Evolutionary conservation across 1,140 invertebrate species (phyloP), one percentile per base, ranked within the genome.

Genomic region (Araneus ventricosus): DNA sequence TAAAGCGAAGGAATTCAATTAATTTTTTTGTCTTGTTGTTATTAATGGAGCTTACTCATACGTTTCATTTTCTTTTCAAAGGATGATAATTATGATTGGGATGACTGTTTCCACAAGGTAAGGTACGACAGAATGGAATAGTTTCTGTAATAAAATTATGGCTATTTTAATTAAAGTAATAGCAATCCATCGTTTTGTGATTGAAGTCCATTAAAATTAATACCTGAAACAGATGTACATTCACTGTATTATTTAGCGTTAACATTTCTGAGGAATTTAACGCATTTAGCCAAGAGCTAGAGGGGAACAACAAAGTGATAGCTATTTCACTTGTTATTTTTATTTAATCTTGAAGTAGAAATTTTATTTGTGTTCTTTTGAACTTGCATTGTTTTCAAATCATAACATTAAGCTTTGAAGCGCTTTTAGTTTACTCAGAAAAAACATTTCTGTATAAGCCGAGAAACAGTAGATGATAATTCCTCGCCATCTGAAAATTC

Each of bases 21-120:
- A 63, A 63, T 63, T 63, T 61, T 41, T 63, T 63, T 63, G 59
- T 63, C 59, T 63, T n/a, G 59, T 63, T 24, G 59, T 63, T 63
- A 63, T 63, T 63, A 63, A 63, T 63, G 7, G 59, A 63, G 20
- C 17, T 57, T 63, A 7, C 59, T 63, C 59, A n/a, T n/a, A 63
- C n/a, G 59, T 63, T 63, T n/a, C 10, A 63, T 14, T 63, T 63
- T 63, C 59, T 63, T 63, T n/a, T 14, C 22, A 63, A 63, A 24
- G 8, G n/a, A 63, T 63, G 59, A 63, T 63, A 63, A 63, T 63
- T 4, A 63, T 24, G 59, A 63, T 4, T 52, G 10, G 45, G 0
- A 17, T 14, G 45, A 52, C 45, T 63, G 59, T 63, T 63, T 63
- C 20, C 59, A 7, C 17, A 22, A 63, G 22, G 59, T 7, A n/a